Evolutionary conservation across 1,140 invertebrate genomes (phyloP), one percentile per base, ranked within the genome.

Genomic region (Drosophila pandora): DNA sequence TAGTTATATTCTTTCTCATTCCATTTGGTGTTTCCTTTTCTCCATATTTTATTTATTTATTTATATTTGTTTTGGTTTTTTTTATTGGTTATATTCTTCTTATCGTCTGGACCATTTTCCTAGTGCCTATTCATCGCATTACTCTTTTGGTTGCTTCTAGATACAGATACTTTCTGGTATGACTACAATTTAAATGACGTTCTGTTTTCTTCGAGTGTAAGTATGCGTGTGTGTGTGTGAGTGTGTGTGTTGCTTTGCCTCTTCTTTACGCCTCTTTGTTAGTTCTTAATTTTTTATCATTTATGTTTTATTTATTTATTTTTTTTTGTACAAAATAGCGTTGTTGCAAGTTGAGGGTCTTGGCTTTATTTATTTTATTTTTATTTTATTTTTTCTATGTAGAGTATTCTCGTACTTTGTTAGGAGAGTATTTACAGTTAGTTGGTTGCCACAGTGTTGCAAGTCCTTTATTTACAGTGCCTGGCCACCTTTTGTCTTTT

Each of bases 301-400:
- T 53, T 34, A 53, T 53, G 12, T 9, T 12, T 53, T 53, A 34
- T 21, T 17, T 30, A n/a, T 13, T 53, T 6, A 17, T 39, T 13
- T 41, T 2, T 17, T 56, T 57, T 54, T 58, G 76, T 80, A 80
- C 64, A 80, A 80, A 80, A 80, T 70, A 64, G 32, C 71, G 56
- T 60, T 28, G 25, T 71, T 52, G 56, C 41, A 57, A 47, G 30
- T 28, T 64, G 43, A 21, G 13, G 50, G 17, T 49, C 25, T 52
- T 21, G 41, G 41, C 34, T 37, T 12, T 37, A 12, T 37, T 37
- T 12, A 12, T 37, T 37, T 37, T 37, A 0, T 37, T 12, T 3
- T 21, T 43, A 21, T 17, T 21, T 22, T 21, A 5, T 8, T 34
- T 22, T 21, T 32, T 32, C 5, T 50, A 8, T 53, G 30, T 28